Conservation (phyloP, 2,888 invertebrate species). For the Dynastes grantii region DNA sequence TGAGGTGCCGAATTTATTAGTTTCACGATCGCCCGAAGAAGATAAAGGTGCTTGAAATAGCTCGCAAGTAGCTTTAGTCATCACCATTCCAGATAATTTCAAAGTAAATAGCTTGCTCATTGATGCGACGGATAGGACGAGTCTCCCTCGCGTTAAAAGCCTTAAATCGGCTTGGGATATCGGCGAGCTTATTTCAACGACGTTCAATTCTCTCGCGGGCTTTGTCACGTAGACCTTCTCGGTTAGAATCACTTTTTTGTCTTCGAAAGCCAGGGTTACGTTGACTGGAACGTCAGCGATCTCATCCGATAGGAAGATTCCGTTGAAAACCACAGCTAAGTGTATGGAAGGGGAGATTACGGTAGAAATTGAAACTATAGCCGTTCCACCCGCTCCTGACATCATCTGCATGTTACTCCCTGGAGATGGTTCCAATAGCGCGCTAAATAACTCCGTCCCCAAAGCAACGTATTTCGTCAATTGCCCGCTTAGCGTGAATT, state of each 20-base stretch:
- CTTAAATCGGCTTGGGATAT: conserved; percentile 84
- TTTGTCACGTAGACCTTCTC: conserved; percentile 82
- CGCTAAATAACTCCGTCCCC: conserved; percentile 87
- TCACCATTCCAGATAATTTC: conserved; percentile 80
- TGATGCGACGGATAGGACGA: conserved; percentile 81
- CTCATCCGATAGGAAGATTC: conserved; percentile 80
- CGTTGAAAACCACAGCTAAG: conserved; percentile 86
- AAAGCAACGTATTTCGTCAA: conserved; percentile 84
- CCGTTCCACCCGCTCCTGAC: conserved; percentile 86
- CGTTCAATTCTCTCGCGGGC: conserved; percentile 83
- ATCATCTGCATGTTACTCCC: conserved; percentile 73
- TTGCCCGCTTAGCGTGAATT: conserved; percentile 81
- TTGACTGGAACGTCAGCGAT: conserved; percentile 79
- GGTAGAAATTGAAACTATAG: conserved; percentile 87
- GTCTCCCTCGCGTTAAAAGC: conserved; percentile 83
- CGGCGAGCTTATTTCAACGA: conserved; percentile 85
- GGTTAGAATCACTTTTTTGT: conserved; percentile 81
- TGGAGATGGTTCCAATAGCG: conserved; percentile 79
- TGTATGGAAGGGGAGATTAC: conserved; percentile 87
- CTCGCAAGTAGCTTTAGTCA: conserved; percentile 85
- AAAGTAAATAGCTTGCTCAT: conserved; percentile 77
- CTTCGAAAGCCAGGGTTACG: conserved; percentile 80
- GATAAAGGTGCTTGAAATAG: conserved; percentile 83
- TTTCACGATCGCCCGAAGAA: conserved; percentile 66
- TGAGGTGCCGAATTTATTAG: conserved; percentile 70